Evolutionary conservation across 1,140 invertebrate genomes (phyloP).

Genomic region (Drosophila setifemur): DNA sequence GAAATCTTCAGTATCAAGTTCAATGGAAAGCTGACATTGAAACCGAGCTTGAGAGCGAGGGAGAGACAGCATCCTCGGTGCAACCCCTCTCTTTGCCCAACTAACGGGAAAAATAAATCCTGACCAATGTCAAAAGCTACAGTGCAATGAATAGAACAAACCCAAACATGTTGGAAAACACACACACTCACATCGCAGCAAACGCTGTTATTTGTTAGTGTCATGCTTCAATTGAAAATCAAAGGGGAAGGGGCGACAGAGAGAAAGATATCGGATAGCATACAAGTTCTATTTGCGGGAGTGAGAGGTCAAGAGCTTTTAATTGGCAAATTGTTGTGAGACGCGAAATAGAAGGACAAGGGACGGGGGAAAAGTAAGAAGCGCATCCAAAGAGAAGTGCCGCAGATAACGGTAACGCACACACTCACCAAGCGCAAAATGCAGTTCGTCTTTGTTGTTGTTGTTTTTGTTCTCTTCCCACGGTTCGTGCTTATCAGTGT

Average conservation of each 20-base stretch:
- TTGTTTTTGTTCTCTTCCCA: slow-evolving; percentile 17
- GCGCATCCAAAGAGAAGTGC: slow-evolving; percentile 17
- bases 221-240: slow-evolving; percentile 41
- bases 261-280: neutral
- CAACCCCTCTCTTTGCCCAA: neutral
- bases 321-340: slow-evolving; percentile 66
- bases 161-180: slow-evolving; percentile 7
- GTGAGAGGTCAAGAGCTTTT: slow-evolving; percentile 59
- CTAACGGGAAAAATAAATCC: slow-evolving; percentile 7
- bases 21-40: slow-evolving; percentile 75
- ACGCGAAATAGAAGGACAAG: slow-evolving; percentile 30
- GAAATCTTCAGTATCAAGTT: slow-evolving; percentile 70
- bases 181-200: neutral
- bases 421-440: slow-evolving; percentile 28
- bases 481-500: slow-evolving; percentile 33
- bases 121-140: slow-evolving; percentile 47
- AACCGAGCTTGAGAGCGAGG: neutral
- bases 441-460: slow-evolving; percentile 19
- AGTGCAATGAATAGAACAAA: slow-evolving; percentile 45
- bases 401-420: slow-evolving; percentile 5
- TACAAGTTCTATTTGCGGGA: slow-evolving; percentile 16
- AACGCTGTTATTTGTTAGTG: slow-evolving; percentile 7
- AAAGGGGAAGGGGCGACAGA: slow-evolving; percentile 13
- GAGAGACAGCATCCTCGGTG: neutral
- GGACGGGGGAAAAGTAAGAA: slow-evolving; percentile 4